Percentiles rank a stretch among this genome's conserved stretches.
phyloP scores from a whole-genome alignment of 1,140 invertebrate genomes.

The Drosophila eugracilis region DNA sequence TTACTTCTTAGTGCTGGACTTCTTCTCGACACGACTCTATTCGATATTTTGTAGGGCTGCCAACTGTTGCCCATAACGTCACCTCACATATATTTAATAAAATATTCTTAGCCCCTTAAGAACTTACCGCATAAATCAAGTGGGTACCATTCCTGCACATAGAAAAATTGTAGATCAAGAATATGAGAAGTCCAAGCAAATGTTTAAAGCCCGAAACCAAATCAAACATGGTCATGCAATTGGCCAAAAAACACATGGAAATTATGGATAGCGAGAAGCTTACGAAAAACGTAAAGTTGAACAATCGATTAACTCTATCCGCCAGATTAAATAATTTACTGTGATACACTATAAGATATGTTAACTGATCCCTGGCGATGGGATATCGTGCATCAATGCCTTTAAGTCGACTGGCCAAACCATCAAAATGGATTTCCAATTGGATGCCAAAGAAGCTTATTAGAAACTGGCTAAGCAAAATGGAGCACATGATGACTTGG shows the following conservation, averaged over 20 bases:
- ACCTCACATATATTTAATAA: no score
- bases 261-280: conserved; percentile 56
- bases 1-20: no score
- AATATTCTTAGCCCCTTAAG: background rate
- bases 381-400: conserved; percentile 44
- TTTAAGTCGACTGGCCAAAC: conserved; percentile 37
- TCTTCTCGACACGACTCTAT: no score
- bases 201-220: conserved; percentile 55
- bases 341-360: conserved; percentile 53
- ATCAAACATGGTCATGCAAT: conserved; percentile 67
- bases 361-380: conserved; percentile 49
- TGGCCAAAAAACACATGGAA: conserved; percentile 65
- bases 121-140: conserved; percentile 49
- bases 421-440: conserved; percentile 69
- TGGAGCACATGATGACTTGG: conserved; percentile 44
- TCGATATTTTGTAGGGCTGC: no score
- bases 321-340: conserved; percentile 39
- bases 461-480: conserved; percentile 62
- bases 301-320: conserved; percentile 50
- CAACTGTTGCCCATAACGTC: no score
- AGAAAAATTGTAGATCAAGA: conserved; percentile 38
- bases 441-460: conserved; percentile 66
- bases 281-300: conserved; percentile 64
- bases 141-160: conserved; percentile 55
- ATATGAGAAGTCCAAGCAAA: conserved; percentile 46